Conservation (phyloP, 2,888 invertebrate genomes). For the Drosophila nr. perissopoda region DNA sequence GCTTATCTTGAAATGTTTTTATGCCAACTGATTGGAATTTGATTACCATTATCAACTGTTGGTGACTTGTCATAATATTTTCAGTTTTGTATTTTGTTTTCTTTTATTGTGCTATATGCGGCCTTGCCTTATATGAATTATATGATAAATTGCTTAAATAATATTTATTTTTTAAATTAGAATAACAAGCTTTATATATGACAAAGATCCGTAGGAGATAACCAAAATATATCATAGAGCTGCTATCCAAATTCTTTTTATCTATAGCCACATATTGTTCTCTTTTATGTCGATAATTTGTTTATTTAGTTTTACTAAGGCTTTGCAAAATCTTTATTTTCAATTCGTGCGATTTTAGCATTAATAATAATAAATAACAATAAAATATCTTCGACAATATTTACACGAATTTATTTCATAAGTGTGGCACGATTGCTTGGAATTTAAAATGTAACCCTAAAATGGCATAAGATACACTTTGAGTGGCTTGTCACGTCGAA, state of each 20-base stretch:
- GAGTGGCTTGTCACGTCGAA: slow-evolving; percentile 50
- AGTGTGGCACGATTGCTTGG: slow-evolving; percentile 16
- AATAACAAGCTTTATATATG: no score
- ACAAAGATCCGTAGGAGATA: background rate
- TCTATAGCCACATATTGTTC: background rate
- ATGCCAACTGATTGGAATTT: slow-evolving; percentile 26
- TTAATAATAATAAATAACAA: background rate
- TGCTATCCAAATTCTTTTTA: background rate
- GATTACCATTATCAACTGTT: slow-evolving; percentile 24
- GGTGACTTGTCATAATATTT: slow-evolving; percentile 25
- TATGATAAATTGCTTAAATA: background rate
- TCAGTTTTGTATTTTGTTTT: background rate
- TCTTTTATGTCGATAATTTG: background rate
- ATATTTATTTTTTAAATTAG: background rate
- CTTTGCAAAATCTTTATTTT: background rate
- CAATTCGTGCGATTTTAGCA: background rate
- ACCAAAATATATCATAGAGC: background rate
- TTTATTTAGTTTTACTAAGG: background rate
- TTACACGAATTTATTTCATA: slow-evolving; percentile 16
- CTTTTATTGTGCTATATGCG: background rate
- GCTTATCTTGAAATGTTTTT: slow-evolving; percentile 28
- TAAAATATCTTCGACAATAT: slow-evolving; percentile 1
- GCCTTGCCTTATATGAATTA: background rate
- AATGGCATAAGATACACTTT: slow-evolving; percentile 38
- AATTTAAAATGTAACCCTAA: background rate